These are phyloP conservation scores for Norana najaformis DNA, from an alignment of 2,888 invertebrate genomes.

Conservation along the genomic window DNA sequence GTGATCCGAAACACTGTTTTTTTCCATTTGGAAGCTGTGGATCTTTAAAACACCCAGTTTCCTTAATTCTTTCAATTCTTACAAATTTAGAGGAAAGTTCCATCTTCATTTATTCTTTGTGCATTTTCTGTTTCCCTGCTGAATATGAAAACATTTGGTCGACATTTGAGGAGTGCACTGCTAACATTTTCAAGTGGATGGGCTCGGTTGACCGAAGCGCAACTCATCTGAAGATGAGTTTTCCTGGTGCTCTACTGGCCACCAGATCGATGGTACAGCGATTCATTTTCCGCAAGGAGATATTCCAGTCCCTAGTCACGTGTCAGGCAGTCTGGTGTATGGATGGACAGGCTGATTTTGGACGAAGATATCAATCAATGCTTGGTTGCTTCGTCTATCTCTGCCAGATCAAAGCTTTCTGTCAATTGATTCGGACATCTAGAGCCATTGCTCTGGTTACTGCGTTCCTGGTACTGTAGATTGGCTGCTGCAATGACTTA, in stretches of 20 bases:
- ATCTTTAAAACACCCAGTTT: background rate
- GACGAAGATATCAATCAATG: slow-evolving; percentile 13
- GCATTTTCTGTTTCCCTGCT: background rate
- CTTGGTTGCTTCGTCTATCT: background rate
- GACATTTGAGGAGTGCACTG: background rate
- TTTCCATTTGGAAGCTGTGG: background rate
- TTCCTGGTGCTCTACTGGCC: background rate
- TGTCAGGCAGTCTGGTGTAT: slow-evolving; percentile 4
- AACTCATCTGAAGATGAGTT: background rate
- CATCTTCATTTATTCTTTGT: background rate
- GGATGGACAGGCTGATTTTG: background rate
- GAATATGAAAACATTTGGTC: background rate
- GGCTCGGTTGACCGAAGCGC: too few species aligned
- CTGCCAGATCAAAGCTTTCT: background rate
- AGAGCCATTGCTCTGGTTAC: background rate
- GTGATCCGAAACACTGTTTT: background rate
- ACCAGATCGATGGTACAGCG: slow-evolving; percentile 3
- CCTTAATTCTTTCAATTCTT: too few species aligned
- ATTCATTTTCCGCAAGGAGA: background rate
- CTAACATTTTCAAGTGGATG: background rate
- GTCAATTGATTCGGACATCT: background rate
- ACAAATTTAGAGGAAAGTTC: background rate
- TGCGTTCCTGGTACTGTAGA: background rate
- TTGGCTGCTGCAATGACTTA: background rate
- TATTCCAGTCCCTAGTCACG: slow-evolving; percentile 1